Base-by-base conservation (phyloP, 2,797 vertebrate species). In the Notolepis coatsorum region DNA sequence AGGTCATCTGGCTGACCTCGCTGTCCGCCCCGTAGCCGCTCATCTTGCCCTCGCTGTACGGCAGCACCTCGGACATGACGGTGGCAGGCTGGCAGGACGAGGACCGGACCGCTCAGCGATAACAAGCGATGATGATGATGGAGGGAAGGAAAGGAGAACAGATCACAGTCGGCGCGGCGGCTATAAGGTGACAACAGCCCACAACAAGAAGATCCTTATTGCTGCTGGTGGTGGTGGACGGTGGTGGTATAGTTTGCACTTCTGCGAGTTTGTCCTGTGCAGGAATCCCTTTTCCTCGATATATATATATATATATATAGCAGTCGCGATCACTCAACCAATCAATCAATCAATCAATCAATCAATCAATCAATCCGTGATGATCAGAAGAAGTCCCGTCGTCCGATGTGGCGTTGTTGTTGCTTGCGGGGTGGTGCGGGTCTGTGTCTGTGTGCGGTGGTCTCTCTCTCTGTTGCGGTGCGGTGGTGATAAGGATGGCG, bases 1-100 rank as follows among this genome's bases (percentile, higher is more conserved):
- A 98, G 89, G 96, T 96, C 92, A 98, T 94, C 84, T 98, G 96
- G 66, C 91, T 94, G 86, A 96, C 95, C 85, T 98, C 97, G 78
- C 94, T 92, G 89, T 98, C 97, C 71, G 94, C 89, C 82, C 96
- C 95, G 77, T 96, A 98, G 90, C 95, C 95, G 87, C 79, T 96
- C 96, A 98, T 97, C 83, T 98, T 98, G 73, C 96, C 95, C 91
- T 98, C 97, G 88, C 91, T 94, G 91, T 97, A 98, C 79, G 97
- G 97, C 90, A 98, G 90, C 82, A 98, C 96, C 88, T 98, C 96
- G 81, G 96, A 98, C 97, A 98, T 98, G 82, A 86, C 92, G 92
- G 89, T 33, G 9, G 42, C 21, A n/a, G n/a, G n/a, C n/a, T n/a
- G n/a, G n/a, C 71, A 75, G 37, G 18, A 17, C 25, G 28, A 30